Evolutionary conservation across 2,888 invertebrate species (phyloP).

Genomic region (Asteroscopus sphinx): DNA sequence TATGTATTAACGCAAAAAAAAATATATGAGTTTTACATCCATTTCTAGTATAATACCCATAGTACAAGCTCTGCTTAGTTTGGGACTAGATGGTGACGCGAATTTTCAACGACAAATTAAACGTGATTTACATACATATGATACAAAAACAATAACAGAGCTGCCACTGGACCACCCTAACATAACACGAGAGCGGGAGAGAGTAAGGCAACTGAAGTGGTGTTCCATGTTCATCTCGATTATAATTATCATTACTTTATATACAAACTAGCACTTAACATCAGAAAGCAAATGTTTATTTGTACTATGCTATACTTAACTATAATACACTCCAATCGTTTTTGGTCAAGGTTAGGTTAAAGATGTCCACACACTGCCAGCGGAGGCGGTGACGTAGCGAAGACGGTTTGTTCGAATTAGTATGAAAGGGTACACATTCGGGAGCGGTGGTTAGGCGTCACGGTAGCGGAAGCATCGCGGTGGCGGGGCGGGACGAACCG

Average conservation of each 20-base stretch:
- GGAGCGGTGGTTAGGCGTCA: too few relatives aligned
- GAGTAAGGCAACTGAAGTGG: constrained; percentile 82
- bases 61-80: too few relatives aligned
- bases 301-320: constrained; percentile 81
- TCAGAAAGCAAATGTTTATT: constrained; percentile 71
- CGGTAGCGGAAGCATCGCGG: too few relatives aligned
- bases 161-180: constrained; percentile 57
- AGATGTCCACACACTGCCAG: too few relatives aligned
- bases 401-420: too few relatives aligned
- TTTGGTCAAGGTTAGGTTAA: constrained; percentile 65
- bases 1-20: too few relatives aligned
- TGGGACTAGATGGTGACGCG: too few relatives aligned
- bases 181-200: constrained; percentile 25
- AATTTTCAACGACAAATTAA: constrained; percentile 62
- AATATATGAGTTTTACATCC: too few relatives aligned
- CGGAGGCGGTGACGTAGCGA: too few relatives aligned
- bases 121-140: constrained; percentile 69
- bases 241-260: constrained; percentile 63
- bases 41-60: too few relatives aligned
- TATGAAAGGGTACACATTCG: too few relatives aligned
- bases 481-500: too few relatives aligned
- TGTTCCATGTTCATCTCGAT: constrained; percentile 66
- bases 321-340: constrained; percentile 56
- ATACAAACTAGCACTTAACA: constrained; percentile 70
- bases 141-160: constrained; percentile 64